These are phyloP conservation scores for Heteromormyrus szaboi DNA, from an alignment of 2,797 vertebrate genomes.

Conservation along the genomic window DNA sequence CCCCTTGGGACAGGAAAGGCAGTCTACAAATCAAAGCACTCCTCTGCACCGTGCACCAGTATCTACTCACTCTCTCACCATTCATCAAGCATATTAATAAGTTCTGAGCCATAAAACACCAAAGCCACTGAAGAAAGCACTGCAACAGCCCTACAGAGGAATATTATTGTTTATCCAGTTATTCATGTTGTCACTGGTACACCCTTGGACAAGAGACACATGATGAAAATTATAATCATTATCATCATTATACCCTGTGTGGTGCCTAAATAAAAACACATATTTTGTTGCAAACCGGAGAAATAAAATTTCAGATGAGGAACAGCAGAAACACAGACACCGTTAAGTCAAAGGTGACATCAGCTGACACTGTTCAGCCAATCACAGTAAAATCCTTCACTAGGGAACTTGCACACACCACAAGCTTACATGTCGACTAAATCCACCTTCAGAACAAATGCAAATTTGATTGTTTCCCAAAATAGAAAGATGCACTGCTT, in stretches of 20 bases:
- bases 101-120: constrained; percentile 5
- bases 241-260: background rate
- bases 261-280: background rate
- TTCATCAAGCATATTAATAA: constrained; percentile 3
- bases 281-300: background rate
- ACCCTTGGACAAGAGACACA: background rate
- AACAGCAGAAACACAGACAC: background rate
- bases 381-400: background rate
- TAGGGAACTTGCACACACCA: background rate
- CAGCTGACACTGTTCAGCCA: background rate
- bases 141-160: background rate
- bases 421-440: background rate
- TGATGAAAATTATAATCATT: background rate
- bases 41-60: background rate
- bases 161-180: background rate
- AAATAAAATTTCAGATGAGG: background rate
- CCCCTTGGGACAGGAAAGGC: background rate
- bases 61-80: background rate
- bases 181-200: background rate
- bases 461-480: background rate
- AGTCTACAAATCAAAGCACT: background rate
- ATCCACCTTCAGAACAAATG: background rate
- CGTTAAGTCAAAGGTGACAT: background rate
- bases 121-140: background rate
- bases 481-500: background rate